Evolutionary conservation across 2,797 vertebrate genomes (phyloP).

Genomic region (Channallabes apus): DNA sequence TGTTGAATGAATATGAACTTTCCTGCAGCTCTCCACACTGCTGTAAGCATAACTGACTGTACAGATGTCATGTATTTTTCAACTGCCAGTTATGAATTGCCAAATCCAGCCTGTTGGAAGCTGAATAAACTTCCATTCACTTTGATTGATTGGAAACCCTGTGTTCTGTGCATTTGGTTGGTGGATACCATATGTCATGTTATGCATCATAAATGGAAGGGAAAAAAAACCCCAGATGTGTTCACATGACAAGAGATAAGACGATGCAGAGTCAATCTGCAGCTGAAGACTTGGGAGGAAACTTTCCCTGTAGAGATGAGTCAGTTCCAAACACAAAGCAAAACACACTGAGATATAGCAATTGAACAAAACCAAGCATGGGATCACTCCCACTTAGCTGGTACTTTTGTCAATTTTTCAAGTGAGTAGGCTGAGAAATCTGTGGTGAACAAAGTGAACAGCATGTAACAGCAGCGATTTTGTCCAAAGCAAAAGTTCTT

Average conservation of each 20-base stretch:
- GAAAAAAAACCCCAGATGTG: constrained; percentile 17
- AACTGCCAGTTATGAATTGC: neutral
- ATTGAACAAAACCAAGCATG: constrained; percentile 57
- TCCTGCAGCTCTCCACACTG: neutral
- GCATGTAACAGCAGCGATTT: constrained; percentile 47
- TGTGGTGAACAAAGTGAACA: constrained; percentile 57
- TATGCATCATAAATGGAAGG: constrained; percentile 40
- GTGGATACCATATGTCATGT: constrained; percentile 37
- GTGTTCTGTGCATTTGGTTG: constrained; percentile 49
- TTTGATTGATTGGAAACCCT: constrained; percentile 41
- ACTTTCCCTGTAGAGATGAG: constrained; percentile 55
- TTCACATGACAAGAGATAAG: constrained; percentile 52
- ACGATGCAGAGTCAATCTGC: constrained; percentile 50
- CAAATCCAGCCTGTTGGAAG: constrained; percentile 25
- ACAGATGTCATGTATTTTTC: neutral
- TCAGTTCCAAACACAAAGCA: constrained; percentile 59
- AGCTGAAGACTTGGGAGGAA: constrained; percentile 52
- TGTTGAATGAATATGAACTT: neutral
- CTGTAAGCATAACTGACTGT: neutral
- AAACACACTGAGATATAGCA: constrained; percentile 50
- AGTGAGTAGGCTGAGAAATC: constrained; percentile 59
- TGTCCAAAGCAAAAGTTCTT: constrained; percentile 40
- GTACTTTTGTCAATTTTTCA: constrained; percentile 57
- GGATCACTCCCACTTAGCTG: constrained; percentile 55
- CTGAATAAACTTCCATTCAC: constrained; percentile 42